Conservation (phyloP, 2,888 invertebrate species). For the Drosophila recens region DNA sequence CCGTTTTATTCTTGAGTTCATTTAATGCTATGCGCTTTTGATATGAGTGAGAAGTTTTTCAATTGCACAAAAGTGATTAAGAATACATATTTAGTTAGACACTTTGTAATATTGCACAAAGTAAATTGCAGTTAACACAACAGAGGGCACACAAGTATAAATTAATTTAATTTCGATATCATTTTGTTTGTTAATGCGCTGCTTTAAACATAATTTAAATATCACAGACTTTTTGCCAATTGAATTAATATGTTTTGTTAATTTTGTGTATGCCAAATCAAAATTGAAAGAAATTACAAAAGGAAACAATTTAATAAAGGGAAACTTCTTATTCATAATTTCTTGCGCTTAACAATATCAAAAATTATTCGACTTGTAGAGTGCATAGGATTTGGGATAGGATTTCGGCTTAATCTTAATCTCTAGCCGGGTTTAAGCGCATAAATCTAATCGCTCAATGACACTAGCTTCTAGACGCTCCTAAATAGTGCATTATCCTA, state of each 20-base stretch:
- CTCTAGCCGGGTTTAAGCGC: conserved; percentile 40
- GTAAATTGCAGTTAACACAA: conserved; percentile 54
- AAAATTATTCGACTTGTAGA: conserved; percentile 2
- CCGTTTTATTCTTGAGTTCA: conserved; percentile 28
- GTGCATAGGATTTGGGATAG: conserved; percentile 13
- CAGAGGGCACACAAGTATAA: conserved; percentile 55
- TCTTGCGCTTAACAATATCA: background rate
- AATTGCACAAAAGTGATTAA: conserved; percentile 72
- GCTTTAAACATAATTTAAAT: conserved; percentile 77
- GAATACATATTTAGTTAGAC: conserved; percentile 52
- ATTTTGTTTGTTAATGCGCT: conserved; percentile 41
- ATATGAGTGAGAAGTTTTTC: conserved; percentile 73
- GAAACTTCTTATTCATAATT: conserved; percentile 15
- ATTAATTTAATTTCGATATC: conserved; percentile 58
- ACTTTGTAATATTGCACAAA: conserved; percentile 68
- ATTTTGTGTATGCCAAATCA: conserved; percentile 69
- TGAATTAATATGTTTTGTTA: conserved; percentile 71
- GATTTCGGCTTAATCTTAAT: conserved; percentile 39
- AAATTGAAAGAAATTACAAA: conserved; percentile 27
- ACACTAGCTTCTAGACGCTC: conserved; percentile 13
- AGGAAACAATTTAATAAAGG: conserved; percentile 14
- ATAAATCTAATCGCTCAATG: conserved; percentile 52
- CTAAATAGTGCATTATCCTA: background rate
- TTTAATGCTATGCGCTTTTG: conserved; percentile 69
- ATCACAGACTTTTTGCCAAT: conserved; percentile 82